Evolutionary conservation across 2,888 invertebrate genomes (phyloP), one percentile per base, ranked within the genome.

Genomic region (Melanargia galathea): DNA sequence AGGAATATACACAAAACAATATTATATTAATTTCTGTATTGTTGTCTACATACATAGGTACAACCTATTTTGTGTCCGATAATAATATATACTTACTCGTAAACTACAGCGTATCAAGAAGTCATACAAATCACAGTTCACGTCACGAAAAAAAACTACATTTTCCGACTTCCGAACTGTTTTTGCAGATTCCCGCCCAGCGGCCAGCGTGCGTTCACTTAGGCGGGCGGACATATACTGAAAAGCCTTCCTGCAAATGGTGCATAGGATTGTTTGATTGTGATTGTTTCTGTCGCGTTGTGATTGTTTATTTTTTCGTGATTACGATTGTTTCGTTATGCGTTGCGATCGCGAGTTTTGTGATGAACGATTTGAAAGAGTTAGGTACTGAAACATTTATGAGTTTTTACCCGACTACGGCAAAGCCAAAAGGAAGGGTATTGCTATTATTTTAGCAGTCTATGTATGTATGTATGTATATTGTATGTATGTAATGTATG

Each of bases 201-300:
- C 43, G 22, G 18, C 48, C 70, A 71, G 76, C 82, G 83, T 82
- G 80, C 82, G 80, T 63, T 73, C 75, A 48, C 70, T 70, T 71
- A 71, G 82, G 83, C 83, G 83, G 66, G 61, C 66, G 60, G 60
- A 24, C 57, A 30, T 57, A 48, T 18, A 66, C 64, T 68, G 55
- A 59, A 62, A 46, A 45, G n/a, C n/a, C 62, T 57, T 46, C 38
- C 30, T 61, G 63, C 67, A 65, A 66, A 60, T 60, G 54, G 66
- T 68, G 64, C 65, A 64, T 56, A 45, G 30, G 30, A 30, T 46
- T 62, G 52, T 55, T 46, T 55, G 26, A 60, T 51, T 51, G 40
- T 49, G 35, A 49, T 56, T 56, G 55, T 55, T 55, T 43, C 24
- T 46, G 30, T 57, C 30, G 16, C 18, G 7, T 33, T 24, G 11